Percentiles rank a stretch among this genome's conserved stretches.
These are phyloP conservation scores for Neogale vison DNA, from an alignment of 2,113 vertebrate genomes.

Conservation along the genomic window DNA sequence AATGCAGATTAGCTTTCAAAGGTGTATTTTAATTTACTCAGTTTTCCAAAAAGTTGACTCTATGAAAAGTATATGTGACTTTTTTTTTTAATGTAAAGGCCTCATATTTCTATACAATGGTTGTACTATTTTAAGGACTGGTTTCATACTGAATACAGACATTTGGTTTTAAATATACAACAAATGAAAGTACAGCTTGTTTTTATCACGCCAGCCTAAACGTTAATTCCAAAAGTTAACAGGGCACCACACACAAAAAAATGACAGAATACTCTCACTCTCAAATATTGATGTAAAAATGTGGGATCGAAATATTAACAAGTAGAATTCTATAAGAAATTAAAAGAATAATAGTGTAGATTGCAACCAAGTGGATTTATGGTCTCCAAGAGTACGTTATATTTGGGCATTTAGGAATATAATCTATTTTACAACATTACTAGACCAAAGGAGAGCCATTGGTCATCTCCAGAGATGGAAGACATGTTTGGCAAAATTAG, in stretches of 20 bases:
- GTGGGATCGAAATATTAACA: not conserved
- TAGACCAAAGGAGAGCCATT: not conserved
- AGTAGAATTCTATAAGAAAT: not conserved
- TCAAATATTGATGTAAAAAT: not conserved
- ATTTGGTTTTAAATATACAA: not conserved
- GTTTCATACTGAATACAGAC: not conserved
- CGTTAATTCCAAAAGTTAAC: not conserved
- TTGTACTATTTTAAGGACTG: slow-evolving; percentile 11
- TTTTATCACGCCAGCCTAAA: not conserved
- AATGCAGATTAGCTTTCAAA: not conserved
- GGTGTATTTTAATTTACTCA: not conserved
- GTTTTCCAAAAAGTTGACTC: not conserved
- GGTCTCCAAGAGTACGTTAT: not conserved
- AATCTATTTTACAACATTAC: not conserved
- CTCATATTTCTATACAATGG: not conserved
- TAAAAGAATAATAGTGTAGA: not conserved
- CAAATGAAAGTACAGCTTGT: slow-evolving; percentile 11
- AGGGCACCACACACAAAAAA: not conserved
- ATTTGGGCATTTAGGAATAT: not conserved
- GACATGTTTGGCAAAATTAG: not conserved
- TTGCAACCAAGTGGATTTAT: not conserved
- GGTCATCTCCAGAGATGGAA: not conserved
- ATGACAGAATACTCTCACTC: not conserved
- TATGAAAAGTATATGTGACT: not conserved
- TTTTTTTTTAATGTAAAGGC: not conserved